Evolutionary conservation across 2,888 invertebrate species (phyloP).

Genomic region (Caenorhabditis wallacei): DNA sequence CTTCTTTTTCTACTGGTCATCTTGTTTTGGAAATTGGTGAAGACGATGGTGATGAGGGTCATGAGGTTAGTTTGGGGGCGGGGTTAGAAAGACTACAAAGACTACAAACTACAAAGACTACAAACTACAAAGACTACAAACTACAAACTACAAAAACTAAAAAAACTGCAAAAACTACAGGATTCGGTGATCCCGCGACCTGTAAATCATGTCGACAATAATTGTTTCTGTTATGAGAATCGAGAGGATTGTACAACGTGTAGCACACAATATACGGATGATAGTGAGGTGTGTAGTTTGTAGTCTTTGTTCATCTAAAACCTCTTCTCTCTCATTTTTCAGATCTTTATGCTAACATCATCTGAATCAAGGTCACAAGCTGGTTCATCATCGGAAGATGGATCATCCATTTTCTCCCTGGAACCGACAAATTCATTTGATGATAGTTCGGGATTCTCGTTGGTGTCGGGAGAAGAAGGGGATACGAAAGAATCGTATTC

Average conservation of each 20-base stretch:
- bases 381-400: neutral
- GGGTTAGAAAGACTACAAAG: too few relatives aligned
- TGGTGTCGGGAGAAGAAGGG: neutral
- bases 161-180: conserved; percentile 12
- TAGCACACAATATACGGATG: conserved; percentile 6
- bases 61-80: neutral
- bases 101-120: too few relatives aligned
- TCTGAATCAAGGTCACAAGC: conserved; percentile 19
- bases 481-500: neutral
- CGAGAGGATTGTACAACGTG: conserved; percentile 55
- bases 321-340: neutral
- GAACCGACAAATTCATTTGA: neutral
- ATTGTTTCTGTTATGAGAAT: conserved; percentile 48
- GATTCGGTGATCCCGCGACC: conserved; percentile 20
- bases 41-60: neutral
- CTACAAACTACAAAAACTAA: too few relatives aligned
- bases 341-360: conserved; percentile 6
- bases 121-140: too few relatives aligned
- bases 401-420: neutral
- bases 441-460: neutral
- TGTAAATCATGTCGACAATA: conserved; percentile 5
- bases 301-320: too few relatives aligned
- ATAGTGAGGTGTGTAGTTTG: conserved; percentile 26
- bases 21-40: too few relatives aligned
- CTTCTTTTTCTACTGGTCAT: conserved; percentile 1